These are phyloP conservation scores for Silurus asotus DNA, from an alignment of 2,113 vertebrate species.

Conservation along the genomic window DNA sequence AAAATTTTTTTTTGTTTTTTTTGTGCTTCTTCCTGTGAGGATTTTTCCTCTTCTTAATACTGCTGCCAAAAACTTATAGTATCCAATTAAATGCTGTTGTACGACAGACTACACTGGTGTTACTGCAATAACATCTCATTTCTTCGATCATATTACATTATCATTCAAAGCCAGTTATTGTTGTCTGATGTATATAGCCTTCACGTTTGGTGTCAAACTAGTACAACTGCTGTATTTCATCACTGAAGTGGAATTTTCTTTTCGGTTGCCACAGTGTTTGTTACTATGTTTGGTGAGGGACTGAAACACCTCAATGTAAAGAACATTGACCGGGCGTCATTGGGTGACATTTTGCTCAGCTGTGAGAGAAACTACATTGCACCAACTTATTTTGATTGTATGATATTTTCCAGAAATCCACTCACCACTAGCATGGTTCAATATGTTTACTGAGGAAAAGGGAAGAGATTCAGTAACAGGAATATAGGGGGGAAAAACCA, in stretches of 20 bases:
- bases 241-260: background rate
- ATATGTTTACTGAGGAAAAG: background rate
- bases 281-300: background rate
- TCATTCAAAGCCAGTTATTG: background rate
- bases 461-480: background rate
- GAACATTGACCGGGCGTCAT: background rate
- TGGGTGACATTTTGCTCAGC: background rate
- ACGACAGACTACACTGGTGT: background rate
- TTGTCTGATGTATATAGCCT: background rate
- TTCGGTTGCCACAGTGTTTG: background rate
- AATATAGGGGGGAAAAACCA: background rate
- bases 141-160: background rate
- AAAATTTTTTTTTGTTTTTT: background rate
- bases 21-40: background rate
- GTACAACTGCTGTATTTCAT: background rate
- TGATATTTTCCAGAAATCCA: background rate
- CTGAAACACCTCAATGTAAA: background rate
- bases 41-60: background rate
- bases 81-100: background rate
- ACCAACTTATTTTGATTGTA: background rate
- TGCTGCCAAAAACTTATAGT: background rate
- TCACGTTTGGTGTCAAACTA: too few species aligned
- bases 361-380: background rate
- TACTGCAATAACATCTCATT: background rate
- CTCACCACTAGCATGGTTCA: background rate